A percentile compares a stretch with the other conserved stretches of the same genome.
phyloP scores from a whole-genome alignment of 2,888 invertebrate species.

The Ophonus ardosiacus region DNA sequence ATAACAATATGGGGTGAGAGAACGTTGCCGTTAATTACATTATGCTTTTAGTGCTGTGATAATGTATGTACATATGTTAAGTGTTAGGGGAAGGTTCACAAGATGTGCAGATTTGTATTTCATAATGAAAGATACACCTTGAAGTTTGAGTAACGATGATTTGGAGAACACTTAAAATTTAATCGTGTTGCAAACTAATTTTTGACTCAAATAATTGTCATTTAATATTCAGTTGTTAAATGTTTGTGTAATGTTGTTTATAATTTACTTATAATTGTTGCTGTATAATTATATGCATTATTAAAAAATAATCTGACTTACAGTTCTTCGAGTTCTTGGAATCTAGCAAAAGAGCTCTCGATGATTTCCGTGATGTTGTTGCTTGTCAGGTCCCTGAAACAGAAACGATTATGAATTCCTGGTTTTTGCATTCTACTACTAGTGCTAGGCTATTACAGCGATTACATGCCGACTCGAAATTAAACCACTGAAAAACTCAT shows the following conservation, averaged over 20 bases:
- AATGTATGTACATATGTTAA: too few species aligned
- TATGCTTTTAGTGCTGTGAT: too few species aligned
- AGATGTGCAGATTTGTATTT: too few species aligned
- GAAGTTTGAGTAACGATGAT: too few species aligned
- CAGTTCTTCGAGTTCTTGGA: slow-evolving; percentile 85
- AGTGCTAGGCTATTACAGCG: background rate
- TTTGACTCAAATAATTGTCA: too few species aligned
- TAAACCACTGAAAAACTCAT: too few species aligned
- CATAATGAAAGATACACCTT: too few species aligned
- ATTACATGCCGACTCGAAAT: background rate
- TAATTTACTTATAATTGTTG: background rate
- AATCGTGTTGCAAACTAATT: too few species aligned
- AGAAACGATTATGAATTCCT: slow-evolving; percentile 27
- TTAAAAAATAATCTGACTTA: slow-evolving; percentile 76
- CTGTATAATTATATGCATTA: background rate
- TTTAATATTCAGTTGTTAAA: background rate
- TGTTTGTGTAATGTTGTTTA: background rate
- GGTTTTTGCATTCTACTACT: background rate
- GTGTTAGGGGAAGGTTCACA: too few species aligned
- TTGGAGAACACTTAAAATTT: too few species aligned
- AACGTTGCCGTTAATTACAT: too few species aligned
- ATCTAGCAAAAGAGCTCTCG: slow-evolving; percentile 83
- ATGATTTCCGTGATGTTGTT: slow-evolving; percentile 88
- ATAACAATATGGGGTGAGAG: too few species aligned
- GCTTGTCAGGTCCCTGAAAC: slow-evolving; percentile 87